Conservation (phyloP, 2,113 vertebrate genomes). For the Scalopus aquaticus region DNA sequence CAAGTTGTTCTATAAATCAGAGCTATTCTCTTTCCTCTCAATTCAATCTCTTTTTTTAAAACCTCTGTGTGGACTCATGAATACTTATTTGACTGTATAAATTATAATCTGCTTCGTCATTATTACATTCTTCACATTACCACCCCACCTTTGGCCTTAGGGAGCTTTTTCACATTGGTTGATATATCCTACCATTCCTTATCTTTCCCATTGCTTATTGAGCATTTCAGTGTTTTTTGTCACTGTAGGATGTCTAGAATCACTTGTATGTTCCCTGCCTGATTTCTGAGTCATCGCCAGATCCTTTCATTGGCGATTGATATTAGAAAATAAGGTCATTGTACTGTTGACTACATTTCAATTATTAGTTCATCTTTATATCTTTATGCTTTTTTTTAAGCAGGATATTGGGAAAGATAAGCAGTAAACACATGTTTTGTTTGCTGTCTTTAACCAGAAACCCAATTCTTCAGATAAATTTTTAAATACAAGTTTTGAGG, state of each 20-base stretch:
- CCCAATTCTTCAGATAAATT: background rate
- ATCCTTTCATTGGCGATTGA: background rate
- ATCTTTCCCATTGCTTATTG: background rate
- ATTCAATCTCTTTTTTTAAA: background rate
- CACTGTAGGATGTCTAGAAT: background rate
- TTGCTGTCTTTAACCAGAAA: background rate
- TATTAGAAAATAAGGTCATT: background rate
- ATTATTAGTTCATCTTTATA: background rate
- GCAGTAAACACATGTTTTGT: background rate
- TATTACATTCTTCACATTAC: background rate
- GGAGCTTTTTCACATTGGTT: background rate
- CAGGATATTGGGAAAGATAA: background rate
- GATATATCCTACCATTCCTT: background rate
- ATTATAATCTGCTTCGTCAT: background rate
- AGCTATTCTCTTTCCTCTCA: background rate
- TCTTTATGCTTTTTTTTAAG: background rate
- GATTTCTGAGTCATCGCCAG: background rate
- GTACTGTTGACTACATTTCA: background rate
- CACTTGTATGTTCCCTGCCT: background rate
- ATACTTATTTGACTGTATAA: background rate
- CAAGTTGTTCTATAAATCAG: background rate
- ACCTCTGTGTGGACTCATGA: background rate
- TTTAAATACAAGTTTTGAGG: background rate
- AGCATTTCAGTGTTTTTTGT: background rate
- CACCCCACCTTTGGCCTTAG: background rate